Evolutionary conservation across 2,888 invertebrate species (phyloP), one percentile per base, ranked within the genome.

Genomic region (Monoplex corrugatus): DNA sequence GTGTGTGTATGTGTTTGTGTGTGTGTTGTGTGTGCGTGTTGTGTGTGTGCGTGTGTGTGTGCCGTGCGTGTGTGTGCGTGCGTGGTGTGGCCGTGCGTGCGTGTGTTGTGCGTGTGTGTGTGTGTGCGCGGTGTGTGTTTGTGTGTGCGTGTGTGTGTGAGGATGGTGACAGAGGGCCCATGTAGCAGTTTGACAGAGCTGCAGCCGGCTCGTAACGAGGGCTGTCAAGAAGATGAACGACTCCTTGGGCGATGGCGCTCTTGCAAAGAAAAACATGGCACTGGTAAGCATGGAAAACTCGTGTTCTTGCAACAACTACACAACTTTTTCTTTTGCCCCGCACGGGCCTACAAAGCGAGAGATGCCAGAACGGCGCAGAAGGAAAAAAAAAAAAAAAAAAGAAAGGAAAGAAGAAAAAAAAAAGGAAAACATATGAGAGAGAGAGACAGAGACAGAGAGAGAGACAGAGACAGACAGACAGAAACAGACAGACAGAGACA

Each of bases 191-290:
- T 87, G 87, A 87, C 87, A 78, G 45, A 80, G 87, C n/a, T n/a
- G n/a, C n/a, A 35, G 32, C 40, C 32, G 40, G 57, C 63, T 8
- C 44, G 68, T 68, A 88, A 88, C 88, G 88, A 88, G 88, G 45
- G 88, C 68, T 88, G 88, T 88, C 88, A 88, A 72, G 57, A 88
- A 88, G 88, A 88, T 83, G 57, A 63, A 88, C 83, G 88, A 83
- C 83, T 28, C 35, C 6, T 57, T 19, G 80, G 83, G 44, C 40
- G 83, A 80, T 57, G 83, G 82, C 82, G 88, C 82, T 88, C 83
- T 88, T 32, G 88, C 88, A 43, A 83, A 88, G 88, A 82, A 88
- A 88, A 88, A 88, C 88, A 88, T 63, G 32, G 68, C 50, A 50
- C 23, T 43, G 50, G 88, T 43, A 88, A 88, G 88, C 88, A 68